Percentiles rank a stretch among this genome's conserved stretches.
phyloP scores from a whole-genome alignment of 2,797 vertebrate species.

The Sebastes steindachneri region DNA sequence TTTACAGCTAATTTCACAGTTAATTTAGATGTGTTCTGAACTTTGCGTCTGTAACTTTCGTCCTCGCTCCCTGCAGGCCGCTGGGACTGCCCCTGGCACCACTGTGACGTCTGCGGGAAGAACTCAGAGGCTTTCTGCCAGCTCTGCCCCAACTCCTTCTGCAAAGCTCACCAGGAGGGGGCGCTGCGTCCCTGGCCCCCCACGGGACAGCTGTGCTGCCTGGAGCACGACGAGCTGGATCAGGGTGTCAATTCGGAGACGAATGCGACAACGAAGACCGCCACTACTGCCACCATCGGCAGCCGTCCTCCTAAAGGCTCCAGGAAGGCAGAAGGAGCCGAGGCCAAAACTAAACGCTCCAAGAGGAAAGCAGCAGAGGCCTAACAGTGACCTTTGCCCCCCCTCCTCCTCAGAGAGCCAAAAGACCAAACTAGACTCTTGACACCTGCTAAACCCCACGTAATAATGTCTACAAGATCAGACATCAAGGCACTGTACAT shows the following conservation, averaged over 20 bases:
- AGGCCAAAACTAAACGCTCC: constrained; percentile 68
- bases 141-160: constrained; percentile 98
- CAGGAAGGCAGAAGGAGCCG: constrained; percentile 55
- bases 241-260: not conserved
- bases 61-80: constrained; percentile 83
- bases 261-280: constrained; percentile 50
- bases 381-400: constrained; percentile 69
- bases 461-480: constrained; percentile 18
- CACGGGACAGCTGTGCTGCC: constrained; percentile 89
- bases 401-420: constrained; percentile 21
- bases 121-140: constrained; percentile 94
- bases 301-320: constrained; percentile 62
- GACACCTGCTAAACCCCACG: not conserved
- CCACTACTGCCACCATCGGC: not conserved
- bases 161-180: constrained; percentile 93
- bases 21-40: not conserved
- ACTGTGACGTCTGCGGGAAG: constrained; percentile 97
- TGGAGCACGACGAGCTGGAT: constrained; percentile 89
- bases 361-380: constrained; percentile 81
- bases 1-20: not conserved
- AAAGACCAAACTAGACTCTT: constrained; percentile 36
- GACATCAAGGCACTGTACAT: constrained; percentile 76
- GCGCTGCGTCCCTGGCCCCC: constrained; percentile 80
- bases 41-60: not conserved
- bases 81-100: constrained; percentile 99